A percentile compares a stretch with the other conserved stretches of the same genome.
phyloP scores from a whole-genome alignment of 1,140 invertebrate genomes.

The Heliothis virescens region DNA sequence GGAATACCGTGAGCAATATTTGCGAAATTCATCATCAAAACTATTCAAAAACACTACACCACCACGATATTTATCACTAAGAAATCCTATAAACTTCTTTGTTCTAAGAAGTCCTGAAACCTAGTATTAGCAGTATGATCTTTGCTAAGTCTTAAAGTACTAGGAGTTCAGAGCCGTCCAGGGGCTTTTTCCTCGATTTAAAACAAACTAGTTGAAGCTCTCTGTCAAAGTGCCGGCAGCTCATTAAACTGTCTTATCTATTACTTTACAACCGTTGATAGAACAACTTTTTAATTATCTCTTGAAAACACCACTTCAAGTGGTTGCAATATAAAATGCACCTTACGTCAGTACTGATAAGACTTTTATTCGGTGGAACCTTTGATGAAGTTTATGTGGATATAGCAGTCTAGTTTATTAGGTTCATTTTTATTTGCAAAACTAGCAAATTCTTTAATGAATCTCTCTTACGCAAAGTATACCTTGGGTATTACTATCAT shows the following conservation, averaged over 20 bases:
- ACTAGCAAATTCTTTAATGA: too few species aligned
- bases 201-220: conserved; percentile 22
- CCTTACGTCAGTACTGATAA: not conserved
- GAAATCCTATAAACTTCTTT: not conserved
- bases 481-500: too few species aligned
- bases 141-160: not conserved
- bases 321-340: not conserved
- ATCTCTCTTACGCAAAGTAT: too few species aligned
- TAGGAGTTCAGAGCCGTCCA: not conserved
- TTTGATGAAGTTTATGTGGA: not conserved
- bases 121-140: too few species aligned
- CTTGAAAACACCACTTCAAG: conserved; percentile 17
- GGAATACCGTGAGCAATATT: not conserved
- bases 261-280: conserved; percentile 33
- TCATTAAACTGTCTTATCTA: conserved; percentile 28
- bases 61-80: not conserved
- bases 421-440: not conserved
- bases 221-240: not conserved
- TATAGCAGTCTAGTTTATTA: not conserved
- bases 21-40: not conserved
- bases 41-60: not conserved
- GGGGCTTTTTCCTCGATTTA: not conserved
- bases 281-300: conserved; percentile 42
- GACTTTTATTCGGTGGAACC: not conserved
- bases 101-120: not conserved